Evolutionary conservation across 2,113 vertebrate species (phyloP).

Genomic region (Sander lucioperca): DNA sequence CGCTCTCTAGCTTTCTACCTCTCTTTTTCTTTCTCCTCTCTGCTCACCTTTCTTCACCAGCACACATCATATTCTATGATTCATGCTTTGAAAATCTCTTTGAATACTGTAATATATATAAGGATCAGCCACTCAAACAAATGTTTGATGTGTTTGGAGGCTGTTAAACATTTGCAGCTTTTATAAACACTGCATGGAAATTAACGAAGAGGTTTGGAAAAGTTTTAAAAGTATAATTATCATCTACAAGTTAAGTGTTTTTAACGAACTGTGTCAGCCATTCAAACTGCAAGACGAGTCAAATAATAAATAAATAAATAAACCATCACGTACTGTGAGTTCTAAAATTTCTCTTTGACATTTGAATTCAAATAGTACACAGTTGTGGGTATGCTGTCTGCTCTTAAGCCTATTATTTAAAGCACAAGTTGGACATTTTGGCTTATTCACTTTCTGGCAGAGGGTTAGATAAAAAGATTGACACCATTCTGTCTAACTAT

Average conservation of each 20-base stretch:
- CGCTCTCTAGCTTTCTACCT: background rate
- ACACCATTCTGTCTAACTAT: no score
- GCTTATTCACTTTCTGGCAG: no score
- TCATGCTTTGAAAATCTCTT: conserved; percentile 15
- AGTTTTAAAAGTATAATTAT: background rate
- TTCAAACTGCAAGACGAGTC: background rate
- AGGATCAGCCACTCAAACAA: conserved; percentile 4
- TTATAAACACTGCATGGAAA: conserved; percentile 21
- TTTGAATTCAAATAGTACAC: background rate
- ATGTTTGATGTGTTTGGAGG: conserved; percentile 33
- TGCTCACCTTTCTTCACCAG: conserved; percentile 23
- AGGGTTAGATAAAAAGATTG: no score
- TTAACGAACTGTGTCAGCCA: background rate
- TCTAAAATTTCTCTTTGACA: background rate
- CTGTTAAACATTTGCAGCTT: background rate
- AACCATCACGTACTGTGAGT: background rate
- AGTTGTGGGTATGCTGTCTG: background rate
- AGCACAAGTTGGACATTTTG: no score
- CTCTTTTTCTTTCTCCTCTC: background rate
- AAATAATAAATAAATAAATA: background rate
- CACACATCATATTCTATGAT: conserved; percentile 18
- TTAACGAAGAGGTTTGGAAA: background rate
- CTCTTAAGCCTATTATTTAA: background rate
- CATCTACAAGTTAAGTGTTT: background rate
- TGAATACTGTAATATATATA: conserved; percentile 19